phyloP scores from a whole-genome alignment of 2,797 vertebrate species.

The Malacoctenus gilli region DNA sequence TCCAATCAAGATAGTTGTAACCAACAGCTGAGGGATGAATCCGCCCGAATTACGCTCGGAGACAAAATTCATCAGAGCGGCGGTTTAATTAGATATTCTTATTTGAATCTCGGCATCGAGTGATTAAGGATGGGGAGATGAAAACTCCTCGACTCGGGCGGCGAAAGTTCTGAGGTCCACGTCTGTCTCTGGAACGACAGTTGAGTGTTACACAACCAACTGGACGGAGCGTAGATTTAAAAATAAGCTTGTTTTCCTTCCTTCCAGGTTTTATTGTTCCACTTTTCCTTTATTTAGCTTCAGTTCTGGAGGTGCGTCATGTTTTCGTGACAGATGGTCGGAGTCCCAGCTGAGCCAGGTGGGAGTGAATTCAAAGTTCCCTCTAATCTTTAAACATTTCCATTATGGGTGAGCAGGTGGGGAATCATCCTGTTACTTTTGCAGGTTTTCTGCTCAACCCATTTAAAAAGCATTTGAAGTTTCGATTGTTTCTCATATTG shows the following conservation, averaged over 20 bases:
- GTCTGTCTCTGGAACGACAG: background rate
- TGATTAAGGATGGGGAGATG: background rate
- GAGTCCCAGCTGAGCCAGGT: constrained; percentile 9
- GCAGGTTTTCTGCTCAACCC: constrained; percentile 7
- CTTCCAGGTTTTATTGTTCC: background rate
- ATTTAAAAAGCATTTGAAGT: background rate
- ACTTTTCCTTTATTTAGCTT: background rate
- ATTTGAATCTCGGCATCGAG: background rate
- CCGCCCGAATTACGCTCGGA: background rate
- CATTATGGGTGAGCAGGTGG: background rate
- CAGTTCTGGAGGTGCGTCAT: constrained; percentile 1
- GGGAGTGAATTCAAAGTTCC: constrained; percentile 19
- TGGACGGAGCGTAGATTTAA: too few relatives aligned
- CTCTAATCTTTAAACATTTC: constrained; percentile 10
- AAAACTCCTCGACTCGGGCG: background rate
- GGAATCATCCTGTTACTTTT: constrained; percentile 17
- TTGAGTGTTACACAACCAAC: background rate
- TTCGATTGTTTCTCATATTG: background rate
- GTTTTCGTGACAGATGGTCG: constrained; percentile 21
- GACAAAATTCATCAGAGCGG: background rate
- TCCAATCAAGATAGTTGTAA: background rate
- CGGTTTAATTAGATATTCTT: background rate
- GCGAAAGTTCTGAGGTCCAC: background rate
- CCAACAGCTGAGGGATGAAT: background rate
- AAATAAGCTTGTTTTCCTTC: background rate